Evolutionary conservation across 2,888 invertebrate species (phyloP).

Genomic region (Diarsia rubi): DNA sequence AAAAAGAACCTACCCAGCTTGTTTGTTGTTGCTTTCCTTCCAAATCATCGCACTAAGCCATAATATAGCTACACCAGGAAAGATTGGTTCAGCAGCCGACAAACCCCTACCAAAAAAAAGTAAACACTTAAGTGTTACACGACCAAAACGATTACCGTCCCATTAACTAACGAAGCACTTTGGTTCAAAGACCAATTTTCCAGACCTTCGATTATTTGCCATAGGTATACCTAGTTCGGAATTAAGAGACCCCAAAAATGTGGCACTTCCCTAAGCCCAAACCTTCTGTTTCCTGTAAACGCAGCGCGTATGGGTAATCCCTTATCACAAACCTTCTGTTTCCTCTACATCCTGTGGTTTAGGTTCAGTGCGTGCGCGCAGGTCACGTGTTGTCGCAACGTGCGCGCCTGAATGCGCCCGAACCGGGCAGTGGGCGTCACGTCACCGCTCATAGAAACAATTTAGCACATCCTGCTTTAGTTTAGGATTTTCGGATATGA

Average conservation of each 20-base stretch:
- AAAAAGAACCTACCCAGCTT: background rate
- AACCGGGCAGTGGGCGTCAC: constrained; percentile 52
- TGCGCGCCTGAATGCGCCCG: constrained; percentile 44
- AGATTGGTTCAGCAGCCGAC: background rate
- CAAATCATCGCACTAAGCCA: background rate
- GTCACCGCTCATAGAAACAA: constrained; percentile 43
- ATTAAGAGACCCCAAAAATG: background rate
- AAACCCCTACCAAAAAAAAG: background rate
- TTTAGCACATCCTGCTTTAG: constrained; percentile 53
- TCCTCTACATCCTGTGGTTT: constrained; percentile 10
- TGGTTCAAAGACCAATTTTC: background rate
- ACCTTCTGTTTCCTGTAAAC: background rate
- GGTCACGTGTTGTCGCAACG: constrained; percentile 51
- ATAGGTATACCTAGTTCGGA: background rate
- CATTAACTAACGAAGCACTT: background rate
- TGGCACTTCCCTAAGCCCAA: background rate
- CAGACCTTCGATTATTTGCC: background rate
- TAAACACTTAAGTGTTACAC: background rate
- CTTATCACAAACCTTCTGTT: constrained; percentile 43
- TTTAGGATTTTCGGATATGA: constrained; percentile 49
- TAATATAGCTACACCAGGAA: background rate
- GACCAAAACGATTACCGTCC: background rate
- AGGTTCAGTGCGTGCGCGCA: constrained; percentile 62
- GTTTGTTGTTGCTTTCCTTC: background rate
- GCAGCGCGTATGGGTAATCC: background rate